Conservation (phyloP, 2,888 invertebrate genomes). For the Folsomia manolachei region DNA sequence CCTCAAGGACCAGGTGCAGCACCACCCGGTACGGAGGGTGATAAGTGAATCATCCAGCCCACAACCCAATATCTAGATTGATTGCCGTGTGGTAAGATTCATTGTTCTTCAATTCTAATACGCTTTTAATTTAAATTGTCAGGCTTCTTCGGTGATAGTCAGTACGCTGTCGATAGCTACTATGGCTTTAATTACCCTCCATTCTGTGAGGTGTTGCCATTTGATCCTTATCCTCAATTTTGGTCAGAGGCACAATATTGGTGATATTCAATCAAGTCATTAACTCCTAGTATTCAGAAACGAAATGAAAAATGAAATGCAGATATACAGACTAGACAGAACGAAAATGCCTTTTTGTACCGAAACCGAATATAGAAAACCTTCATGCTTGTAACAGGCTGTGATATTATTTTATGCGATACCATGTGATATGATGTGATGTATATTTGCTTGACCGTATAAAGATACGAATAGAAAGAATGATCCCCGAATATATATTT, state of each 20-base stretch:
- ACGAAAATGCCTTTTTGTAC: not conserved
- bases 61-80: too few species aligned
- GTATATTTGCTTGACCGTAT: not conserved
- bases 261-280: not conserved
- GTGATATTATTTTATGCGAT: not conserved
- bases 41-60: constrained; percentile 2
- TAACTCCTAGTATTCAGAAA: too few species aligned
- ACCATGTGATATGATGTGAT: not conserved
- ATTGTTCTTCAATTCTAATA: not conserved
- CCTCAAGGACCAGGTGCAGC: constrained; percentile 38
- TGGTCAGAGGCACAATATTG: not conserved
- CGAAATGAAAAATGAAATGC: too few species aligned
- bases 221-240: not conserved
- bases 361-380: not conserved
- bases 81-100: too few species aligned
- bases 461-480: not conserved
- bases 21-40: constrained; percentile 42
- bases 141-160: not conserved
- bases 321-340: not conserved
- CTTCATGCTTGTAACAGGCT: too few species aligned
- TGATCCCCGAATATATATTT: not conserved
- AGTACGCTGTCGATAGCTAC: not conserved
- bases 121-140: not conserved
- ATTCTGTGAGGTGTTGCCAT: not conserved
- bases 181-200: too few species aligned